Evolutionary conservation across 2,113 vertebrate genomes (phyloP), one percentile per base, ranked within the genome.

Genomic region (Laticauda laticaudata): DNA sequence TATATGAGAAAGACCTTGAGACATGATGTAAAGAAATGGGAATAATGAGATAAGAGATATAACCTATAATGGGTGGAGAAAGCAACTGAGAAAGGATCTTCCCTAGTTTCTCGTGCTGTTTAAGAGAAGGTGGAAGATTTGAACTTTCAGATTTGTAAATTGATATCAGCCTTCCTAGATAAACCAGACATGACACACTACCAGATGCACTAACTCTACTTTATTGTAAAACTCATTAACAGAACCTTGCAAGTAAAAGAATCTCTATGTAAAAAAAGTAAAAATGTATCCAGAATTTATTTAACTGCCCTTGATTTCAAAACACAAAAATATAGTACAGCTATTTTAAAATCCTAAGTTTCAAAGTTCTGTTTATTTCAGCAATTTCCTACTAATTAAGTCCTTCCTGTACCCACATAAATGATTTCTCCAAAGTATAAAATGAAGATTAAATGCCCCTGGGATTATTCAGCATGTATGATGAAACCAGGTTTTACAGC

Each of bases 401-500:
- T 1, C 57, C 11, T 94, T 18, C 92, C 2, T 5, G 90, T 55
- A 12, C 86, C 53, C 9, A 4, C 14, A 29, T 0, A 0, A 88
- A 59, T 91, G 54, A 69, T 95, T 69, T 59, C 90, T 21, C 9
- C 54, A 94, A 14, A 14, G 2, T 57, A 56, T 56, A 86, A 53
- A 64, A 92, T 94, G 1, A 34, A 2, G 94, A 21, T n/a, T 39
- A 39, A 39, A 39, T 88, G 7, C 11, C 56, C 43, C 87, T 81
- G 57, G 90, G 5, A 53, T 93, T 75, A 93, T 93, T 88, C 85
- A 86, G 34, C 87, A 94, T 54, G 57, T 94, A 94, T 95, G 93
- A 95, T 91, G 18, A 94, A 93, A 94, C 43, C 26, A 90, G n/a
- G n/a, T 51, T 43, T 57, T 89, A 59, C 43, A 94, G 86, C 59